These are phyloP conservation scores for Brachionus rubens DNA, from an alignment of 1,140 invertebrate species.

Conservation along the genomic window DNA sequence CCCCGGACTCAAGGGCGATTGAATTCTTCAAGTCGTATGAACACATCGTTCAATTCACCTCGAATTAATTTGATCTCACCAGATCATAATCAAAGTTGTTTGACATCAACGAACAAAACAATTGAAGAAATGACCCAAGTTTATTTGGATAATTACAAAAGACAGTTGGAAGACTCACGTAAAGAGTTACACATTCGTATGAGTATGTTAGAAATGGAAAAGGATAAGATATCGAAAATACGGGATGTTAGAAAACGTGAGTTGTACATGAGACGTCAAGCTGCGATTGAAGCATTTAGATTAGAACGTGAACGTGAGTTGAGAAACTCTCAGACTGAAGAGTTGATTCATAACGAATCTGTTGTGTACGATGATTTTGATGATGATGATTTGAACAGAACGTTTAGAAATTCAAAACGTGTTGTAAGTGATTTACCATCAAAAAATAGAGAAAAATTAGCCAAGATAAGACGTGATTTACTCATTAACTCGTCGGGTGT, in stretches of 20 bases:
- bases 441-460: conserved; percentile 28
- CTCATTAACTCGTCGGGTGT: neutral
- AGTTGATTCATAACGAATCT: neutral
- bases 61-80: neutral
- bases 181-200: conserved; percentile 11
- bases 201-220: conserved; percentile 23
- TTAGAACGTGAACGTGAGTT: conserved; percentile 30
- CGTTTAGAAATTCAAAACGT: neutral
- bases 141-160: conserved; percentile 38
- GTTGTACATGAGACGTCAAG: conserved; percentile 34
- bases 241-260: conserved; percentile 13
- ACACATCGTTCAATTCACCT: neutral
- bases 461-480: conserved; percentile 8
- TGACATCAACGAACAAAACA: neutral
- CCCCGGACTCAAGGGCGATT: neutral
- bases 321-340: neutral
- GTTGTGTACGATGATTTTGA: conserved; percentile 4
- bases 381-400: neutral
- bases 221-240: conserved; percentile 34
- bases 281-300: conserved; percentile 28
- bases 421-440: conserved; percentile 27
- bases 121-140: conserved; percentile 36
- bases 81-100: neutral
- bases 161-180: conserved; percentile 19
- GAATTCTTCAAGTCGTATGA: neutral